Conservation (phyloP, 2,888 invertebrate species). For the Sesamia inferens region DNA sequence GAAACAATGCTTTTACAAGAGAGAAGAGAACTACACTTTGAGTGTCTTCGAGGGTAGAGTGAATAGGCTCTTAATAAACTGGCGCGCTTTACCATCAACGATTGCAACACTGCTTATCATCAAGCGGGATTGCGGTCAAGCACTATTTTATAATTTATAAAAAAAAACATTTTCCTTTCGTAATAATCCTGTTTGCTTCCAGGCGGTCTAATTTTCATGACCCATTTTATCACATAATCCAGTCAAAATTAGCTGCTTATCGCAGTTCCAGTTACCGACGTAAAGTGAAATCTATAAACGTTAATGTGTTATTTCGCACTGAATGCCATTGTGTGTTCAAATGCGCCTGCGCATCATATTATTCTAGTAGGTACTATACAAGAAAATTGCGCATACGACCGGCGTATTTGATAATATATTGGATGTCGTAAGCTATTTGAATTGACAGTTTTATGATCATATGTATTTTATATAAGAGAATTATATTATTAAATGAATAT, state of each 20-base stretch:
- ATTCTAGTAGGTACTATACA: background rate
- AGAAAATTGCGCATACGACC: background rate
- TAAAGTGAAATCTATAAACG: conserved; percentile 31
- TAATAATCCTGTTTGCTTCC: background rate
- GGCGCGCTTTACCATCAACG: no score
- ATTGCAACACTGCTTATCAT: no score
- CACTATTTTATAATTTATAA: no score
- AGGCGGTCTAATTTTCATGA: background rate
- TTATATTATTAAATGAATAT: background rate
- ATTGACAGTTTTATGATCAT: conserved; percentile 7
- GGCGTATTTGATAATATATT: background rate
- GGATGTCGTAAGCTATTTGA: conserved; percentile 1
- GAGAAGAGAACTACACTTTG: no score
- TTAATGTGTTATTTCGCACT: conserved; percentile 40
- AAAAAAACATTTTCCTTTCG: background rate
- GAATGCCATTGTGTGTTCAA: conserved; percentile 26
- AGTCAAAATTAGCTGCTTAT: conserved; percentile 10
- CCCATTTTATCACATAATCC: conserved; percentile 33
- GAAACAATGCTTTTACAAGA: background rate
- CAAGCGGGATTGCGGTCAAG: no score
- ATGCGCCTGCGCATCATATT: conserved; percentile 5
- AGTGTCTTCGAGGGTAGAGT: no score
- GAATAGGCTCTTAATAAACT: no score
- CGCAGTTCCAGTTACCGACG: conserved; percentile 21
- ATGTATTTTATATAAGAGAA: background rate